Evolutionary conservation across 2,888 invertebrate genomes (phyloP).

Genomic region (Ophonus ardosiacus): DNA sequence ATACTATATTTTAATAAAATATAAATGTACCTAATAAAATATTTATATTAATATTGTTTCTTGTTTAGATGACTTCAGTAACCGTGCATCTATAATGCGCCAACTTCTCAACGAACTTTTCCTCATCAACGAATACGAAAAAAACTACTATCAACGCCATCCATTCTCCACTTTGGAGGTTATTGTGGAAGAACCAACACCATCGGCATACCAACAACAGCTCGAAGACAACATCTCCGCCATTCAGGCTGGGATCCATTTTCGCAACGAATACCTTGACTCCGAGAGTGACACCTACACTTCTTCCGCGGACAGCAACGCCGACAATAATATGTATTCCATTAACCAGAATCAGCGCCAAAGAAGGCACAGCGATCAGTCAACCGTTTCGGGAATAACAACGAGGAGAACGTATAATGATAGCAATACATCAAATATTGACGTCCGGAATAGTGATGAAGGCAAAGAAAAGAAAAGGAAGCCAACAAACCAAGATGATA

Average conservation of each 20-base stretch:
- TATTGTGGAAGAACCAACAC: constrained; percentile 54
- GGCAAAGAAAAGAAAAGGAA: constrained; percentile 12
- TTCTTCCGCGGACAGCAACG: background rate
- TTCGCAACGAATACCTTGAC: background rate
- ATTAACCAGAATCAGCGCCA: background rate
- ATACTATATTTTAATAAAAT: no score
- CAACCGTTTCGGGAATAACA: background rate
- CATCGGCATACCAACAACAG: constrained; percentile 38
- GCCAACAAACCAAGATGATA: background rate
- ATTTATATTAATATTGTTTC: background rate
- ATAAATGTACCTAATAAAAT: no score
- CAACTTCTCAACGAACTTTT: constrained; percentile 38
- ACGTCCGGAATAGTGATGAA: background rate
- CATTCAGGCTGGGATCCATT: background rate
- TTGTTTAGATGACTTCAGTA: background rate
- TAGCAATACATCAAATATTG: constrained; percentile 57
- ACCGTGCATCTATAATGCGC: constrained; percentile 10
- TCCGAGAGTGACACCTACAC: constrained; percentile 2
- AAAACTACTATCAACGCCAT: background rate
- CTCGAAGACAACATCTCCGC: constrained; percentile 47
- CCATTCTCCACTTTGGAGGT: constrained; percentile 45
- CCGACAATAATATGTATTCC: background rate
- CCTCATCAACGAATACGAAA: background rate
- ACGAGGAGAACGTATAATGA: constrained; percentile 37
- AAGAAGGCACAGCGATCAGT: background rate